A percentile compares a stretch with the other conserved stretches of the same genome.
Evolutionary conservation across 2,113 vertebrate species (phyloP).

Genomic region (Syngnathus scovelli): DNA sequence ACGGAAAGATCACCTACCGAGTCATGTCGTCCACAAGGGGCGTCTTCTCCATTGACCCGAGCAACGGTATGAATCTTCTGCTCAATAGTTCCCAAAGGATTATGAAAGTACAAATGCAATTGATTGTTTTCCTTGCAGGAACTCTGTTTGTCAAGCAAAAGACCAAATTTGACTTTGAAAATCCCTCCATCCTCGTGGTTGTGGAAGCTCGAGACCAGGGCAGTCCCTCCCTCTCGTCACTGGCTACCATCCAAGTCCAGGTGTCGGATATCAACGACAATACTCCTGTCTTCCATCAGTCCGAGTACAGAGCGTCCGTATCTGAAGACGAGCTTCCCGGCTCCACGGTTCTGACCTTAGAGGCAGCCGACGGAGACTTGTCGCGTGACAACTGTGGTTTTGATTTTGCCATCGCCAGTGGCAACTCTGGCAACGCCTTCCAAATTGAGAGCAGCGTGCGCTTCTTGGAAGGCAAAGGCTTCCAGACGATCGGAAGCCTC

Average conservation of each 20-base stretch:
- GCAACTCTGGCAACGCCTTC: conserved; percentile 84
- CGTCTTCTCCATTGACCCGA: conserved; percentile 80
- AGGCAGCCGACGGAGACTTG: conserved; percentile 80
- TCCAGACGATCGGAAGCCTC: conserved; percentile 78
- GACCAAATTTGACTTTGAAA: conserved; percentile 71
- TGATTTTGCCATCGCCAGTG: conserved; percentile 89
- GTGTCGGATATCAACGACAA: conserved; percentile 90
- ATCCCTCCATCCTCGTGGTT: conserved; percentile 79
- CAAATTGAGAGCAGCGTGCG: conserved; percentile 86
- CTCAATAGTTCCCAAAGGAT: not conserved
- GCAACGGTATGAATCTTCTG: conserved; percentile 76
- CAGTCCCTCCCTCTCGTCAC: conserved; percentile 76
- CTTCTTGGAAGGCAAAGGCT: conserved; percentile 74
- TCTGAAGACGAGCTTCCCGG: conserved; percentile 84
- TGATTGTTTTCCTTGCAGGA: conserved; percentile 35
- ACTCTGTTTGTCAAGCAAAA: conserved; percentile 80
- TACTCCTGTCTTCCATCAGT: conserved; percentile 79
- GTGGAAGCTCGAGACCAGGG: conserved; percentile 84
- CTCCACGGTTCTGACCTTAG: conserved; percentile 83
- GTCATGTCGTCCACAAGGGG: conserved; percentile 74
- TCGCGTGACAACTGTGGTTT: conserved; percentile 82
- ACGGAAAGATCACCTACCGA: conserved; percentile 82
- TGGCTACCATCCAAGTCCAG: conserved; percentile 83
- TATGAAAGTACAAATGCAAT: not conserved
- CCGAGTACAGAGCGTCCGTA: conserved; percentile 77